Evolutionary conservation across 1,140 invertebrate species (phyloP), one percentile per base, ranked within the genome.

Genomic region (Drosophila ohnishii): DNA sequence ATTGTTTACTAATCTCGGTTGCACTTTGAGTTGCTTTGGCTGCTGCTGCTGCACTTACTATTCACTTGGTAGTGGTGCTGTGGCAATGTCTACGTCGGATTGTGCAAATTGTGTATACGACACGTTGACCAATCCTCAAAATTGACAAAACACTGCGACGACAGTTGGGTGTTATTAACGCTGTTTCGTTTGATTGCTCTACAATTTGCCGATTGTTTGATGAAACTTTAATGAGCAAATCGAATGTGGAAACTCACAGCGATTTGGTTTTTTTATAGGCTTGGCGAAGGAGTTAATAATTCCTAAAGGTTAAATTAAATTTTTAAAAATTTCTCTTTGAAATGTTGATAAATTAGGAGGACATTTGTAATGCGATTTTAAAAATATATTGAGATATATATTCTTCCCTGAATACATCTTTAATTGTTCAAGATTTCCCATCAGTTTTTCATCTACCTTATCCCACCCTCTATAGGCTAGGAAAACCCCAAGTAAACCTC

Each of bases 51-150:
- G 73, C 53, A 64, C 28, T 63, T 42, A 25, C 35, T 55, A 34
- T 60, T 25, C 42, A 37, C 3, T 40, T 32, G 37, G 14, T 47
- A 34, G 19, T 11, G 16, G 14, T 62, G 32, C 47, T 61, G 25
- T 32, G 39, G 65, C 71, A 72, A 62, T 75, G 65, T 44, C 51
- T 53, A 5, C 37, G 1, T 48, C n/a, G 16, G 53, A 66, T 83
- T 83, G 80, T 86, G 82, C 79, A 86, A 87, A 86, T 86, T 78
- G 71, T 76, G 79, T 86, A 87, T 86, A 83, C 83, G 83, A 75
- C 83, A 71, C 80, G 73, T 84, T 88, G 83, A 84, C 83, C 83
- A 87, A 88, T 77, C 84, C 84, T 67, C 58, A 47, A 87, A 87
- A 73, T 88, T 87, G 80, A 88, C 84, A 88, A 80, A 72, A 50